These are phyloP conservation scores for Drosophila eugracilis DNA, from an alignment of 1,140 invertebrate genomes.

Conservation along the genomic window DNA sequence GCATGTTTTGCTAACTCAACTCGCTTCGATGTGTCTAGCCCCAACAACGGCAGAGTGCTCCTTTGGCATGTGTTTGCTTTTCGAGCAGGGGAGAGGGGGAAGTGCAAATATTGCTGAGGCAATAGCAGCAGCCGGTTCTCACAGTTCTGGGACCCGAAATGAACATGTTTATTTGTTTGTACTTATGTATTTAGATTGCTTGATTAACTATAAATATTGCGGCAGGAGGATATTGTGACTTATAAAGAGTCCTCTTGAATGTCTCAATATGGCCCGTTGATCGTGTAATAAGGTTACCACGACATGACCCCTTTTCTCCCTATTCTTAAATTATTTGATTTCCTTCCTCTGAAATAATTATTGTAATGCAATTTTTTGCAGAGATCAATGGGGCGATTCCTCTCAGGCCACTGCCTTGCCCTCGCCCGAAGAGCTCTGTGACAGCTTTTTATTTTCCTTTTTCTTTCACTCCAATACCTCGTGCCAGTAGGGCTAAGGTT, in stretches of 20 bases:
- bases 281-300: not conserved
- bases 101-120: conserved; percentile 56
- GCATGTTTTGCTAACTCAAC: conserved; percentile 79
- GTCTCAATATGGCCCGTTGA: not conserved
- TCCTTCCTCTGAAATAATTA: not conserved
- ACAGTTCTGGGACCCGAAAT: conserved; percentile 20
- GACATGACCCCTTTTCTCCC: not conserved
- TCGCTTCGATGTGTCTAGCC: conserved; percentile 62
- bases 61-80: conserved; percentile 59
- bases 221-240: conserved; percentile 39
- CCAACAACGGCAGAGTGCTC: conserved; percentile 28
- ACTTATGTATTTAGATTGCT: conserved; percentile 79
- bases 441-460: not conserved
- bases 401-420: conserved; percentile 1
- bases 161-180: conserved; percentile 77
- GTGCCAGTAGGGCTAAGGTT: conserved; percentile 51
- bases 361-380: not conserved
- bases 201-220: conserved; percentile 82
- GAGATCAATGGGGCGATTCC: conserved; percentile 9
- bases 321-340: not conserved
- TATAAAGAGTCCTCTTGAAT: conserved; percentile 12
- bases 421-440: not conserved
- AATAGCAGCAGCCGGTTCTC: conserved; percentile 17
- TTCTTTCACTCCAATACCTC: conserved; percentile 1
- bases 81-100: conserved; percentile 12